Percentiles rank a stretch among this genome's conserved stretches.
Conservation (phyloP, 2,113 vertebrate species). For the Pica pica region DNA sequence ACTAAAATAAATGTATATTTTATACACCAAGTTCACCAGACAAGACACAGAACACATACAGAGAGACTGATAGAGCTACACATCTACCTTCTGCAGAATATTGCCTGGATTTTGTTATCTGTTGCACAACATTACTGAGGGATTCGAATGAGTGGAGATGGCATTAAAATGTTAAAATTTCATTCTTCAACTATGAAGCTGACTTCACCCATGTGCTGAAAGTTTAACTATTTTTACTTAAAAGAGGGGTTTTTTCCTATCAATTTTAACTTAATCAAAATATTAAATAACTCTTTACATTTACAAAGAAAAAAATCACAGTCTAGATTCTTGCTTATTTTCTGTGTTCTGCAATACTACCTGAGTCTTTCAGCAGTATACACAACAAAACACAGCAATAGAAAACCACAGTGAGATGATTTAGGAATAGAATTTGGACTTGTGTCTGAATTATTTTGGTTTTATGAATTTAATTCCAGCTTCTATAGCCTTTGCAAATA, state of each 20-base stretch:
- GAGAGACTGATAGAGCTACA: neutral
- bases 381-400: neutral
- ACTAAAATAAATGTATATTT: neutral
- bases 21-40: neutral
- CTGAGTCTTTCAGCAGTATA: neutral
- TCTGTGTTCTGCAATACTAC: neutral
- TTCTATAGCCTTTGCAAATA: neutral
- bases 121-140: neutral
- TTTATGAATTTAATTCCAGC: neutral
- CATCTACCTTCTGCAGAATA: neutral
- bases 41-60: neutral
- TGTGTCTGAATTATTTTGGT: neutral
- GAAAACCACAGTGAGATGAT: neutral
- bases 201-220: neutral
- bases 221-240: neutral
- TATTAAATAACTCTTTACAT: neutral
- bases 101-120: neutral
- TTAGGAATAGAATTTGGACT: neutral
- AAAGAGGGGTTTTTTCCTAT: fast-evolving
- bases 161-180: neutral
- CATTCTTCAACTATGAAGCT: neutral
- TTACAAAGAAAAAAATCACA: neutral
- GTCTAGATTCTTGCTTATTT: neutral
- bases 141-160: neutral
- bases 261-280: neutral